Conservation (phyloP, 2,888 invertebrate species). For the Synergus japonicus region DNA sequence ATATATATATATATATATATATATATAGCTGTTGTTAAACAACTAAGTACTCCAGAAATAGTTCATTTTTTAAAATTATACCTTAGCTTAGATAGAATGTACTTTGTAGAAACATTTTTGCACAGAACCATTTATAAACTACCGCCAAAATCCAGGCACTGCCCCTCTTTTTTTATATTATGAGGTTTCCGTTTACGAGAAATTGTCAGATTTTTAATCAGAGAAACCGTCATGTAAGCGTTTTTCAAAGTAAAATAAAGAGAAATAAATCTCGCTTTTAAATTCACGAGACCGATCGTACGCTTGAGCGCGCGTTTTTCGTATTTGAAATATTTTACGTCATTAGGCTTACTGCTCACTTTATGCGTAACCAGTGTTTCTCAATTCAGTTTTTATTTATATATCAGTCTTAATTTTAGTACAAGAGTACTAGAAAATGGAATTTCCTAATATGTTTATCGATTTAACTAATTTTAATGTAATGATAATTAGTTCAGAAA, state of each 20-base stretch:
- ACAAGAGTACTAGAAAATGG: neutral
- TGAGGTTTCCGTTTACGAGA: neutral
- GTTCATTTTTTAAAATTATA: neutral
- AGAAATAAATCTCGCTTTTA: neutral
- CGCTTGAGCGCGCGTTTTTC: no score
- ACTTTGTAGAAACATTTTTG: slow-evolving; percentile 13
- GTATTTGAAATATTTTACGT: no score
- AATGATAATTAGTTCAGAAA: slow-evolving; percentile 17
- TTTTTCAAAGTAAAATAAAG: neutral
- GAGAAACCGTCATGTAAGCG: neutral
- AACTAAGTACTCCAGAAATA: slow-evolving; percentile 5
- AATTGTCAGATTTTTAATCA: neutral
- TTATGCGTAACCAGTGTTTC: no score
- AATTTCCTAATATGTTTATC: neutral
- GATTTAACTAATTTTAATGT: slow-evolving; percentile 25
- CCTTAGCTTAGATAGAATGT: neutral
- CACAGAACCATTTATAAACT: slow-evolving; percentile 15
- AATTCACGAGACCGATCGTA: neutral
- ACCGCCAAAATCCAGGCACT: slow-evolving; percentile 25
- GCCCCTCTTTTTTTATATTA: neutral
- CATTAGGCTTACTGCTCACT: no score
- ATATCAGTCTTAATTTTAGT: neutral
- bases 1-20: slow-evolving; percentile 16
- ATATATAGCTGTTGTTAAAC: slow-evolving; percentile 30
- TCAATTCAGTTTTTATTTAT: neutral